A percentile compares a stretch with the other conserved stretches of the same genome.
Evolutionary conservation across 1,140 invertebrate genomes (phyloP).

Genomic region (Oscheius sp.): DNA sequence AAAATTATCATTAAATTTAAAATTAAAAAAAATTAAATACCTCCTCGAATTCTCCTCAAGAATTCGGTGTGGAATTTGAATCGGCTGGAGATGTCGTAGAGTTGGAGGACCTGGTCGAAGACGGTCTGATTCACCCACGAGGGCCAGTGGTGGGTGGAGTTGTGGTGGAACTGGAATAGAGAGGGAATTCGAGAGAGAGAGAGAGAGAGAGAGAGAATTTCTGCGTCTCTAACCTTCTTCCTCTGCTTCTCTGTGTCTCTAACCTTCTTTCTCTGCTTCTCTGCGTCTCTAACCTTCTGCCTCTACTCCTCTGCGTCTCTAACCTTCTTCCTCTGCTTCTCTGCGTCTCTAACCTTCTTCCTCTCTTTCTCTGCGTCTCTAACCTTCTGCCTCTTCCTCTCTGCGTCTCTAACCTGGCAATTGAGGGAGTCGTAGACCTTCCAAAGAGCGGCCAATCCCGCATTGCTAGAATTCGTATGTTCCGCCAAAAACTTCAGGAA

Average conservation of each 20-base stretch:
- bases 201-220: too few relatives aligned
- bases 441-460: conserved; percentile 36
- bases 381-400: too few relatives aligned
- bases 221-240: too few relatives aligned
- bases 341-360: too few relatives aligned
- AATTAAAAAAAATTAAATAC: conserved; percentile 11
- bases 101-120: conserved; percentile 10
- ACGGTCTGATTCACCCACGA: conserved; percentile 36
- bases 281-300: too few relatives aligned
- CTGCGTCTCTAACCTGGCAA: conserved; percentile 34
- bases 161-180: conserved; percentile 38
- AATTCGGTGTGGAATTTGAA: conserved; percentile 34
- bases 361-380: too few relatives aligned
- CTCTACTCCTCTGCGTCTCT: too few relatives aligned
- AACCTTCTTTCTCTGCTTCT: too few relatives aligned
- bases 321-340: too few relatives aligned
- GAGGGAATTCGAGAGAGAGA: conserved; percentile 14
- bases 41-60: conserved; percentile 31
- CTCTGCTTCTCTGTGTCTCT: too few relatives aligned
- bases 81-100: conserved; percentile 33
- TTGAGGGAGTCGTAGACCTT: conserved; percentile 38
- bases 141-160: conserved; percentile 35
- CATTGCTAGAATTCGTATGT: conserved; percentile 13
- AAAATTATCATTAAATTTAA: too few relatives aligned
- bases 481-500: conserved; percentile 33